Conservation (phyloP, 2,888 invertebrate species). For the Eupithecia subfuscata region DNA sequence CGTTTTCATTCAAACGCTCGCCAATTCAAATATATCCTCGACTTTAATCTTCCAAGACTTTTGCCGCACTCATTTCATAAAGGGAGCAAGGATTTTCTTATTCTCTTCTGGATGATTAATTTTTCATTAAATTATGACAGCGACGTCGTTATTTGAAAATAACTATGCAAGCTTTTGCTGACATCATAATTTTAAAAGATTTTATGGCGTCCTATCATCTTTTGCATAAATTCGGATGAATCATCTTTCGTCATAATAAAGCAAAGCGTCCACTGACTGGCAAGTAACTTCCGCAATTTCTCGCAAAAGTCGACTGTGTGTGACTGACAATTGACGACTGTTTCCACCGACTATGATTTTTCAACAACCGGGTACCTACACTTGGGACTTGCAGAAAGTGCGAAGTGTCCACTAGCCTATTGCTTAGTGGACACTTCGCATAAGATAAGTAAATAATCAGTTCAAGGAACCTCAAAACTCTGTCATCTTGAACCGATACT, state of each 20-base stretch:
- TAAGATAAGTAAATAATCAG: background rate
- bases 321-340: no score
- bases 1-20: background rate
- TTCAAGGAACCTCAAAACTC: background rate
- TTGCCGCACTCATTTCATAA: background rate
- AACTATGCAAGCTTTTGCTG: slow-evolving; percentile 7
- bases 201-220: background rate
- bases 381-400: no score
- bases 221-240: background rate
- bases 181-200: slow-evolving; percentile 12
- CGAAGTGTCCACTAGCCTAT: no score
- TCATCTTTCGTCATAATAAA: slow-evolving; percentile 4
- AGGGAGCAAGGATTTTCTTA: slow-evolving; percentile 7
- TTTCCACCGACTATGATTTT: no score
- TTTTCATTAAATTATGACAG: background rate
- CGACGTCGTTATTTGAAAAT: background rate
- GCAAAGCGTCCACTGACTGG: no score
- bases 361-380: no score
- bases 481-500: background rate
- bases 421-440: no score
- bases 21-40: slow-evolving; percentile 4
- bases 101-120: background rate
- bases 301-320: no score
- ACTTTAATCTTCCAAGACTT: slow-evolving; percentile 1
- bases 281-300: no score